Base-by-base conservation (phyloP, 2,797 vertebrate genomes). In the Rhadinocentrus ornatus region DNA sequence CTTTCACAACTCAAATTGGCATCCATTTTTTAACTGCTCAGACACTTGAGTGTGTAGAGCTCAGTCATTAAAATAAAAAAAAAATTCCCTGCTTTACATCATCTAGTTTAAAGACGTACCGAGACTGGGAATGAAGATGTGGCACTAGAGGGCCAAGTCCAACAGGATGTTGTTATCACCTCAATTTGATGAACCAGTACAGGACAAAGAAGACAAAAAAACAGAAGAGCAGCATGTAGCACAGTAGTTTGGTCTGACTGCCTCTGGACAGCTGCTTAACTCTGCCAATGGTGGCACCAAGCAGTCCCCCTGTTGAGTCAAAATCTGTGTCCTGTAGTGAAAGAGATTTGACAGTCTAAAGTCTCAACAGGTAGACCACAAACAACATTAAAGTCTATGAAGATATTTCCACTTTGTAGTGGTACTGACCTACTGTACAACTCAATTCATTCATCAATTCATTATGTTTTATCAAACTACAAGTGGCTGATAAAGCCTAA, bases 181-280 rank as follows among this genome's bases (percentile, higher is more conserved):
- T 94, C 76, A 95, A 85, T 79, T 89, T 94, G 66, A 99, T 96
- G 89, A 97, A 95, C 97, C 97, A 99, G 86, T 99, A 99, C 80
- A 98, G 95, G 67, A 99, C 90, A 74, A 97, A 96, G 87, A 99
- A 99, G 31, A 99, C 97, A 55, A 99, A 98, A 4, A 96, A 73
- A 29, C 96, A 94, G 82, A 99, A 99, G 22, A 99, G 94, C 89
- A 98, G 94, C 97, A 99, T 95, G 87, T 99, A 99, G 92, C 96
- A 96, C 66, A 97, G 80, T 10, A 99, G 88, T 80, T 96, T 98
- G 65, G 97, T 95, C 86, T 99, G 98, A 86, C 98, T 99, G 85
- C 98, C 98, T 91, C 95, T 94, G 82, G 98, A 97, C 50, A 99
- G 93, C 27, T 88, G 89, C 89, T 97, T 98, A 67, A 99, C 93